Evolutionary conservation across 2,113 vertebrate species (phyloP).

Genomic region (Brachypodius melanocephalos): DNA sequence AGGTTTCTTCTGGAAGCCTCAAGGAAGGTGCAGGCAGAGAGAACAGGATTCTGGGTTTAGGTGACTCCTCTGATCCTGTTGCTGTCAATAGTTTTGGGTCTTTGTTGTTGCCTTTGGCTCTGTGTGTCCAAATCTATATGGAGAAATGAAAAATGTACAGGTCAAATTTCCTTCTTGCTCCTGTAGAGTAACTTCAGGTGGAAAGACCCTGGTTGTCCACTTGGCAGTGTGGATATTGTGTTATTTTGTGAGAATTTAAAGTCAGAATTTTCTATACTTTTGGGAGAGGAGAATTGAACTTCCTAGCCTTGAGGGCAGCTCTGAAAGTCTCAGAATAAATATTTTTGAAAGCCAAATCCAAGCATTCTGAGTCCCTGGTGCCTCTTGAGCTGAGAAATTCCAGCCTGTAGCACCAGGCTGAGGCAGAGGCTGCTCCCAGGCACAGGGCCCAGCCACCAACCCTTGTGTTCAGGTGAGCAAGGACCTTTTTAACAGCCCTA

Average conservation of each 20-base stretch:
- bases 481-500: background rate
- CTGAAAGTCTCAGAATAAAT: background rate
- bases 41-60: background rate
- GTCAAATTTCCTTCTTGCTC: background rate
- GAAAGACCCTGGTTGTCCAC: background rate
- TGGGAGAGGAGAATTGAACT: background rate
- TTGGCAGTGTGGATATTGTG: background rate
- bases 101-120: background rate
- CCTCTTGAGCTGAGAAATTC: background rate
- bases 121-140: rapidly evolving
- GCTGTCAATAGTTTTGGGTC: background rate
- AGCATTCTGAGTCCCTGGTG: background rate
- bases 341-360: background rate
- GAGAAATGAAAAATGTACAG: background rate
- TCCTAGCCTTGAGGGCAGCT: background rate
- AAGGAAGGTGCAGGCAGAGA: background rate
- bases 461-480: background rate
- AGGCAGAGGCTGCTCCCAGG: background rate
- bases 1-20: background rate
- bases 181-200: background rate
- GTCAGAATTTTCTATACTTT: background rate
- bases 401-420: background rate
- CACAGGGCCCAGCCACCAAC: background rate
- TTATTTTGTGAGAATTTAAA: background rate
- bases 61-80: background rate